Percentiles rank a stretch among this genome's conserved stretches.
Evolutionary conservation across 2,113 vertebrate genomes (phyloP).

Genomic region (Elephas maximus): DNA sequence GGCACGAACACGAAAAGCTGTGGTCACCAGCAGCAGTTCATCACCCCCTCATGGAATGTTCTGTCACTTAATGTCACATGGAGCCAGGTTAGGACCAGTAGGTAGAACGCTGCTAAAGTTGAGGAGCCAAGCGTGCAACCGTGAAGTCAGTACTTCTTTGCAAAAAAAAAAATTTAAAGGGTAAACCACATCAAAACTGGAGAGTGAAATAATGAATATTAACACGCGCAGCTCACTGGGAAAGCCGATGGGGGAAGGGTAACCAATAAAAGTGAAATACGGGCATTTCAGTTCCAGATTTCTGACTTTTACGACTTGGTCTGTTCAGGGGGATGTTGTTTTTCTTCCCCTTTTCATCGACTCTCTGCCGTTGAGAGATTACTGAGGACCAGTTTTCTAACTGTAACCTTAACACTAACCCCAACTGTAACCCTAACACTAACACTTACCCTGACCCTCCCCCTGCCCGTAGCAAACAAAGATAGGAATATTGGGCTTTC

Average conservation of each 20-base stretch:
- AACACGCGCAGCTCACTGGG: background rate
- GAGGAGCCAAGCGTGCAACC: background rate
- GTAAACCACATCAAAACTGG: background rate
- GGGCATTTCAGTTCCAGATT: background rate
- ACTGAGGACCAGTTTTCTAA: background rate
- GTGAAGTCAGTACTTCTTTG: too few species aligned
- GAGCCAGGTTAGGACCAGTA: background rate
- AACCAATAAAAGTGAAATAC: background rate
- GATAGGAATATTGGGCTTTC: too few species aligned
- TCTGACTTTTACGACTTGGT: background rate
- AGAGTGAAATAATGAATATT: background rate
- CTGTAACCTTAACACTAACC: too few species aligned
- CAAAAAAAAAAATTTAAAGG: background rate
- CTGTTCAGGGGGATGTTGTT: background rate
- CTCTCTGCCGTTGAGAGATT: background rate
- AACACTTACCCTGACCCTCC: too few species aligned
- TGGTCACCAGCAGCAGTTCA: too few species aligned
- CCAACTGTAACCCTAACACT: too few species aligned
- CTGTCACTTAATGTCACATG: background rate
- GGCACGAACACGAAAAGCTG: background rate
- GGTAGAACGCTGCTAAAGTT: fast-evolving
- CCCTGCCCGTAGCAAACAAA: too few species aligned
- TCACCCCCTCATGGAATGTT: background rate
- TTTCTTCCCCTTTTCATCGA: background rate
- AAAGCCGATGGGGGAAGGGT: background rate